Conservation (phyloP, 2,113 vertebrate species). For the Tringa solitaria region DNA sequence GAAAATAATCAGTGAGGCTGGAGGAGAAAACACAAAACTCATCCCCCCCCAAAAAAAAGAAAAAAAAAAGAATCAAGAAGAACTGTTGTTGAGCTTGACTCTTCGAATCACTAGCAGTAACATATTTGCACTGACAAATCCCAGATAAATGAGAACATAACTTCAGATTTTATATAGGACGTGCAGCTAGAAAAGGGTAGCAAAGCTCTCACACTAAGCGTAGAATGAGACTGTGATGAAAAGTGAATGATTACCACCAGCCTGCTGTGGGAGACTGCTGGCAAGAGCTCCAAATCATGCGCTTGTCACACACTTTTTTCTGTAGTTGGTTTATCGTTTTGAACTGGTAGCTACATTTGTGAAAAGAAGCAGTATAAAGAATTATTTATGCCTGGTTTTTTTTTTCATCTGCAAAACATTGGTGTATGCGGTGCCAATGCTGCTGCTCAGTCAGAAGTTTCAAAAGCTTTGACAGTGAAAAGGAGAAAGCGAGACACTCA, state of each 20-base stretch:
- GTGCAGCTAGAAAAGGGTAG: background rate
- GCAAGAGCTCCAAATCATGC: background rate
- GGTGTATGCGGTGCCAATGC: background rate
- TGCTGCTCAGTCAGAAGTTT: background rate
- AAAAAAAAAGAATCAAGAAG: background rate
- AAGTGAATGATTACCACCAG: background rate
- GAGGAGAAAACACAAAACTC: background rate
- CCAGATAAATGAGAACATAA: background rate
- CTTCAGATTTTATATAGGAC: conserved; percentile 1
- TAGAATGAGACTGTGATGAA: conserved; percentile 3
- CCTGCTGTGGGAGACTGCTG: conserved; percentile 12
- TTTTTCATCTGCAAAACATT: background rate
- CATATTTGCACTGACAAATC: background rate
- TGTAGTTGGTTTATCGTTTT: background rate
- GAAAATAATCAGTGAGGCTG: background rate
- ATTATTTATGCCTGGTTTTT: background rate
- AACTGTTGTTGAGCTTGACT: background rate
- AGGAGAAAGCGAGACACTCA: background rate
- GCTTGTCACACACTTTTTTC: background rate
- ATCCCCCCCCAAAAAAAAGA: background rate
- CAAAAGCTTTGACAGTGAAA: background rate
- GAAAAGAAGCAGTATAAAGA: background rate
- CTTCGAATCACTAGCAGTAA: background rate
- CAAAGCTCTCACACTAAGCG: background rate
- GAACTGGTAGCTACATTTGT: background rate